Conservation (phyloP, 2,888 invertebrate species). For the Acholoe squamosa region DNA sequence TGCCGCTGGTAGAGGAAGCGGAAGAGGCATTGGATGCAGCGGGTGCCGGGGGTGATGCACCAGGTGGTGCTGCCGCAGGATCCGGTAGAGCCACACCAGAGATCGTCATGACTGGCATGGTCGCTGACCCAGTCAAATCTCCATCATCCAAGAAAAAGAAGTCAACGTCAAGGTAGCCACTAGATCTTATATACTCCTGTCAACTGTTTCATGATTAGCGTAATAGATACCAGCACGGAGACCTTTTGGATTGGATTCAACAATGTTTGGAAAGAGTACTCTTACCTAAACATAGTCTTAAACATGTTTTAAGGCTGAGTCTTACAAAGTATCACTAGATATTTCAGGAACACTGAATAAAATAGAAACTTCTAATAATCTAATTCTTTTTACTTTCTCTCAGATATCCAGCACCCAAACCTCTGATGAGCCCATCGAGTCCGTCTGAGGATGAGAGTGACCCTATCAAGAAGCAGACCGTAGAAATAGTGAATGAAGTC, state of each 20-base stretch:
- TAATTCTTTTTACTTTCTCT: too few relatives aligned
- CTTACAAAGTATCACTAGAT: too few relatives aligned
- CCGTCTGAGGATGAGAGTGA: constrained; percentile 43
- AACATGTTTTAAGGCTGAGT: too few relatives aligned
- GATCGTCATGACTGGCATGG: constrained; percentile 58
- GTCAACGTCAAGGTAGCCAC: not conserved
- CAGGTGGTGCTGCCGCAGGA: not conserved
- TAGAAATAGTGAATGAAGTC: constrained; percentile 63
- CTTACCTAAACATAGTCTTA: too few relatives aligned
- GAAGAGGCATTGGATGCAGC: constrained; percentile 54
- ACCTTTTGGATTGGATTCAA: too few relatives aligned
- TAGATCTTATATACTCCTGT: too few relatives aligned
- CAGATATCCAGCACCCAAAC: not conserved
- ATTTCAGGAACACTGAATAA: too few relatives aligned
- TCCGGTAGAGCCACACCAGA: constrained; percentile 58
- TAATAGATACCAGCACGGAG: too few relatives aligned
- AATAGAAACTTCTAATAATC: too few relatives aligned
- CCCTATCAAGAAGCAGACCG: constrained; percentile 45
- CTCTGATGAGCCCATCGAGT: constrained; percentile 44
- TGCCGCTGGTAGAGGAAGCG: constrained; percentile 63
- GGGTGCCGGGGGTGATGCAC: not conserved
- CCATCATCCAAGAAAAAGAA: constrained; percentile 26
- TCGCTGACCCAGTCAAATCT: constrained; percentile 59
- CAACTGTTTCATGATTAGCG: too few relatives aligned
- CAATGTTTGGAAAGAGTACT: too few relatives aligned